A percentile compares a stretch with the other conserved stretches of the same genome.
Evolutionary conservation across 1,140 invertebrate genomes (phyloP).

Genomic region (Pectinophora gossypiella): DNA sequence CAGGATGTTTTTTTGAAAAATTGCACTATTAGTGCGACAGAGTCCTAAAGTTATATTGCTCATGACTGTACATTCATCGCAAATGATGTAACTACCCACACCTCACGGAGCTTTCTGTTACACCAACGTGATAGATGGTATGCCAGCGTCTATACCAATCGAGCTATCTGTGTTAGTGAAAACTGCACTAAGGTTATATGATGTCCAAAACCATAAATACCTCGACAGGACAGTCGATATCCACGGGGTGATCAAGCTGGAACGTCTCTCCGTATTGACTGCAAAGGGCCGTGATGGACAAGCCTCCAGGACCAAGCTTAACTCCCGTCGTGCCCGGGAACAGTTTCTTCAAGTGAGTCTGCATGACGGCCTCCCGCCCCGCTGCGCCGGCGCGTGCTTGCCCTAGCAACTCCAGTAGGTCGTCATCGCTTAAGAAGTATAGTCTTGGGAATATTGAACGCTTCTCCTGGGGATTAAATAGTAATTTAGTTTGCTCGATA

Average conservation of each 20-base stretch:
- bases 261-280: constrained; percentile 90
- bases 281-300: constrained; percentile 66
- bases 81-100: no score
- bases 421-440: constrained; percentile 98
- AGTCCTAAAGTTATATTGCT: no score
- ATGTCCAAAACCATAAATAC: no score
- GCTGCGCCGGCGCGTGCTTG: constrained; percentile 78
- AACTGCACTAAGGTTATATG: no score
- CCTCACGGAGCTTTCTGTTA: no score
- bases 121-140: no score
- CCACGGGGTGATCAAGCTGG: constrained; percentile 87
- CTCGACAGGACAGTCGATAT: constrained; percentile 89
- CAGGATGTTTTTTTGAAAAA: no score
- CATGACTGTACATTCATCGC: no score
- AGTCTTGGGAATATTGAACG: constrained; percentile 94
- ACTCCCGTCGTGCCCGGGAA: constrained; percentile 86
- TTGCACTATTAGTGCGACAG: no score
- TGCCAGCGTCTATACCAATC: no score
- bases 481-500: no score
- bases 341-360: constrained; percentile 95
- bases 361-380: constrained; percentile 90
- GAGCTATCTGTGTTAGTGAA: no score
- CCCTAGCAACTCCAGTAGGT: constrained; percentile 94
- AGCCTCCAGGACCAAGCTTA: constrained; percentile 49
- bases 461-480: constrained; percentile 96